Evolutionary conservation across 2,888 invertebrate genomes (phyloP).

Genomic region (Phania funesta): DNA sequence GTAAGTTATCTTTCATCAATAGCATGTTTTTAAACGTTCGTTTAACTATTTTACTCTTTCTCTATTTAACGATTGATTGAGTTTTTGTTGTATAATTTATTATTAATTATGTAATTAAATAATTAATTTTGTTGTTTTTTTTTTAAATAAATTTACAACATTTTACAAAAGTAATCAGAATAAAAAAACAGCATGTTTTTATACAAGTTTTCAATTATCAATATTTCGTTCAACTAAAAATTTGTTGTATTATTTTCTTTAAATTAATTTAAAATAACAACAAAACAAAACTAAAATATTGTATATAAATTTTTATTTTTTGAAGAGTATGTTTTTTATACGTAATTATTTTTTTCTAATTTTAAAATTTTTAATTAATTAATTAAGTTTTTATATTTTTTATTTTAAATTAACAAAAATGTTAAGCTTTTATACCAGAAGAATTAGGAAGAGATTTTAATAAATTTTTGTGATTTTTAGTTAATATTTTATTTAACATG

Average conservation of each 20-base stretch:
- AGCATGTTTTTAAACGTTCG: conserved; percentile 47
- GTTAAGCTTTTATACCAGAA: conserved; percentile 68
- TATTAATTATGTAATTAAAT: conserved; percentile 10
- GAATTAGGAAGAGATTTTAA: conserved; percentile 20
- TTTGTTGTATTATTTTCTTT: not conserved
- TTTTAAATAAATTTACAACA: conserved; percentile 33
- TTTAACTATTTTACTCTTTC: conserved; percentile 27
- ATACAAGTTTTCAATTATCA: conserved; percentile 31
- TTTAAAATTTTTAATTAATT: no score
- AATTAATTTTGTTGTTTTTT: conserved; percentile 18
- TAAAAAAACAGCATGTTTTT: conserved; percentile 34
- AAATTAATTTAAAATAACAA: not conserved
- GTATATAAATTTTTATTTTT: conserved; percentile 42
- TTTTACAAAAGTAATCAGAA: conserved; percentile 34
- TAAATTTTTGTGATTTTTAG: conserved; percentile 27
- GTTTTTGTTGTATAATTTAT: conserved; percentile 15
- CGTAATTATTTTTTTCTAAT: no score
- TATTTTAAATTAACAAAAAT: conserved; percentile 61
- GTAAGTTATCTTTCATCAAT: conserved; percentile 83
- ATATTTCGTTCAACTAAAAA: not conserved
- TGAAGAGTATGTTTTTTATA: conserved; percentile 46
- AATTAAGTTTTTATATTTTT: no score
- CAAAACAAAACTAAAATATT: conserved; percentile 10
- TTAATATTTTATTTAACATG: conserved; percentile 12
- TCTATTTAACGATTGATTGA: conserved; percentile 18